Base-by-base conservation (phyloP, 2,888 invertebrate genomes). In the Hedychridium roseum region DNA sequence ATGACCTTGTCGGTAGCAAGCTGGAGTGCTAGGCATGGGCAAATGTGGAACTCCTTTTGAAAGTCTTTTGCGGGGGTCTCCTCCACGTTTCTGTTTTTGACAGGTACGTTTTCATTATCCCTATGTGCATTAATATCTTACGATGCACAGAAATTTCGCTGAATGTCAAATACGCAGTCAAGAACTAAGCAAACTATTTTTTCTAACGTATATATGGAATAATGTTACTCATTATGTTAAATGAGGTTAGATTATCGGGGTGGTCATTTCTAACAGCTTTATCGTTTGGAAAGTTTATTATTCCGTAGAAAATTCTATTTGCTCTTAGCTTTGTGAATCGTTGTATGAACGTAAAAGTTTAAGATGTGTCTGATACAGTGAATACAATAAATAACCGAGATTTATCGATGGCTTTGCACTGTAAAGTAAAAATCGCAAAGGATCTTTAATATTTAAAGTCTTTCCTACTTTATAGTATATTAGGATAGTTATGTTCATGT, bases 51-150 rank as follows among this genome's bases (percentile, higher is more conserved):
- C 50, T 48, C 53, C 58, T 43, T 53, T 53, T 49, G 52, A 55
- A 52, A 41, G 52, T 43, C 15, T 55, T 47, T 32, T 43, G 48
- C 49, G 57, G 55, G 51, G 60, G 57, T 54, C 55, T 57, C 46
- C 42, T 66, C 63, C 64, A 67, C 69, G 60, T 69, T 70, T 66
- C 59, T 43, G 35, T 39, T 43, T 64, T 67, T 66, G 68, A 66
- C 68, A 68, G 68, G 69, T 70, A 60, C 53, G 43, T 56, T 49
- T 32, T 37, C 36, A 47, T 50, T 37, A 36, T 20, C 15, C n/a
- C n/a, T n/a, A 30, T 41, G 18, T 27, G 15, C 12, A 37, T 38
- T 20, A n/a, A 43, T 21, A 16, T 26, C 18, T 16, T 17, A 43
- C 28, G 30, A 16, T 16, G 3, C 12, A n/a, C 11, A 15, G 14